Evolutionary conservation across 2,113 vertebrate species (phyloP), one percentile per base, ranked within the genome.

Genomic region (Morone saxatilis): DNA sequence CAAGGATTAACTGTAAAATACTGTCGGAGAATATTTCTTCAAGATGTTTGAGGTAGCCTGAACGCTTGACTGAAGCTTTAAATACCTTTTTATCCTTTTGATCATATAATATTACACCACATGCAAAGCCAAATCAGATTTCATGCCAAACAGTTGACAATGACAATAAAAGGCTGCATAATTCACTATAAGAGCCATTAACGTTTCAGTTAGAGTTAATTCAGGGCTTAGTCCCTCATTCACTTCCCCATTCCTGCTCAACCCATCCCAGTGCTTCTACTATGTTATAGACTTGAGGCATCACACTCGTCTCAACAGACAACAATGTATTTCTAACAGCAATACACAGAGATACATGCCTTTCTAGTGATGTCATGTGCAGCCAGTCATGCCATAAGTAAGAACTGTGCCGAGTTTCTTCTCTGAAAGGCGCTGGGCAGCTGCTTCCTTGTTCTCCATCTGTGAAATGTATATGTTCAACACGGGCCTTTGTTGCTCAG

Each of bases 381-480:
- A 62, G 51, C 17, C 73, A 71, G 81, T 85, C 83, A 68, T 68
- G 77, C 83, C 80, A 75, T 78, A 76, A 81, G 78, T 14, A 31
- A 54, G 41, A 86, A 79, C 77, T 83, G 51, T 66, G 65, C 56
- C 0, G 47, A 53, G 75, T 59, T 48, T 83, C 80, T 71, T 71
- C 38, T 84, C 51, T 86, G 78, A 88, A 85, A 84, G 53, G 60
- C 73, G 6, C 38, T 1, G 65, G 65, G 81, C 91, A 92, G 88
- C 92, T 92, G 90, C 87, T 57, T 81, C n/a, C 16, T 41, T 70
- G 11, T 70, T 59, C 77, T 86, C 88, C 87, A 88, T 91, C 88
- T 89, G 88, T 83, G 88, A 92, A 83, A 75, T 80, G 76, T 88
- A 83, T 86, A 86, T 20, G 60, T 74, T 83, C 78, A 85, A 51